Evolutionary conservation across 2,888 invertebrate genomes (phyloP).

Genomic region (Scaptomyza caliginosa): DNA sequence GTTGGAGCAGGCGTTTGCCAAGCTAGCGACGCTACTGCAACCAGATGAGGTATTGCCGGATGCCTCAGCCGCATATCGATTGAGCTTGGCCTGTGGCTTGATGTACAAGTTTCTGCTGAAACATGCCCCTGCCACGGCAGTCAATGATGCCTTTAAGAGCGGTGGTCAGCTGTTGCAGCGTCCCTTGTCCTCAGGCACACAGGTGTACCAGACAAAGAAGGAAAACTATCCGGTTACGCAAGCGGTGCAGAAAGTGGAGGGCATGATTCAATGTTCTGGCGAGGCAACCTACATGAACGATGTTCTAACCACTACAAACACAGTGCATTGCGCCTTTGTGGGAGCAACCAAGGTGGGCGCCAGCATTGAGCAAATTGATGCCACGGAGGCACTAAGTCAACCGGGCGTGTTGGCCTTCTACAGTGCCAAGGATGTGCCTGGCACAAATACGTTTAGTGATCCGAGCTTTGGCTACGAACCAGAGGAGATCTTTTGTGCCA

Average conservation of each 20-base stretch:
- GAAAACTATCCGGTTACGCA: slow-evolving; percentile 90
- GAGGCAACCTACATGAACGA: slow-evolving; percentile 92
- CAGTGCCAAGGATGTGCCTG: slow-evolving; percentile 88
- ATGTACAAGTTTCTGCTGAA: slow-evolving; percentile 90
- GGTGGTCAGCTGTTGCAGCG: slow-evolving; percentile 86
- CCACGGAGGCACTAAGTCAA: slow-evolving; percentile 85
- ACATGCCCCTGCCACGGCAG: slow-evolving; percentile 85
- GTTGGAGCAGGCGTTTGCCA: slow-evolving; percentile 84
- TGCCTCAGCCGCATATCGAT: slow-evolving; percentile 88
- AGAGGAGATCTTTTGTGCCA: slow-evolving; percentile 83
- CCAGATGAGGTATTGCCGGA: slow-evolving; percentile 89
- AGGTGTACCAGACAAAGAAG: slow-evolving; percentile 89
- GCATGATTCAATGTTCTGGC: slow-evolving; percentile 88
- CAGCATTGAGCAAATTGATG: slow-evolving; percentile 76
- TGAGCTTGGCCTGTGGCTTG: slow-evolving; percentile 88
- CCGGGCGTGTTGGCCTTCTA: slow-evolving; percentile 87
- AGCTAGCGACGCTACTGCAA: slow-evolving; percentile 86
- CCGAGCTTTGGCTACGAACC: slow-evolving; percentile 84
- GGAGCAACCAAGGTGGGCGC: slow-evolving; percentile 87
- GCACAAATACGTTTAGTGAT: slow-evolving; percentile 82
- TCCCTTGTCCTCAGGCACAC: slow-evolving; percentile 87
- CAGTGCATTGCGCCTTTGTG: slow-evolving; percentile 86
- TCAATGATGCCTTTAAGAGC: slow-evolving; percentile 42
- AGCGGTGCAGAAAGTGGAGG: slow-evolving; percentile 91
- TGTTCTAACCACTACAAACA: slow-evolving; percentile 87